These are phyloP conservation scores for Drosophila prosaltans DNA, from an alignment of 1,140 invertebrate species.

Conservation along the genomic window DNA sequence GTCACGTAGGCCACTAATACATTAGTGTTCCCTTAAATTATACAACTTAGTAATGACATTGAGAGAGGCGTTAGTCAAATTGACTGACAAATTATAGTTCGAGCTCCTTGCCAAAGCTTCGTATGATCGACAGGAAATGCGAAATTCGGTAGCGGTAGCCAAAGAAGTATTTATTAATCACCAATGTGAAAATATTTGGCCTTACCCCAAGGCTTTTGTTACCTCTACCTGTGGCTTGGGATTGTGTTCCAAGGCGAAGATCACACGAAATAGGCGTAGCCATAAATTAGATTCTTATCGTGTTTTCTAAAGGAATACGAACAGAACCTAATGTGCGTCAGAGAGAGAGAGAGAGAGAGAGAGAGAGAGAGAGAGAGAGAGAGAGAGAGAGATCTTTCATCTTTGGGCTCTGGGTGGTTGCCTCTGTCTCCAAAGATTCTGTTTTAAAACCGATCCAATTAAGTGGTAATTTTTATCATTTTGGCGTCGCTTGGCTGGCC, in stretches of 20 bases:
- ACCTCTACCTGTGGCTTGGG: slow-evolving; percentile 27
- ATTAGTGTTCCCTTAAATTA: slow-evolving; percentile 48
- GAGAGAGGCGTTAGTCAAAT: slow-evolving; percentile 73
- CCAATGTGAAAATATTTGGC: slow-evolving; percentile 47
- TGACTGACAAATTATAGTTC: slow-evolving; percentile 67
- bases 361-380: neutral
- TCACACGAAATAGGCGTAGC: slow-evolving; percentile 61
- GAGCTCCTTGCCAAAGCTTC: slow-evolving; percentile 6
- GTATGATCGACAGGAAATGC: slow-evolving; percentile 63
- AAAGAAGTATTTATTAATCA: slow-evolving; percentile 60
- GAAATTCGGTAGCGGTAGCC: slow-evolving; percentile 80
- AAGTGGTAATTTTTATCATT: slow-evolving; percentile 78
- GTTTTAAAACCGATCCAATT: slow-evolving; percentile 57
- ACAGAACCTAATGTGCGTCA: slow-evolving; percentile 7
- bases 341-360: neutral
- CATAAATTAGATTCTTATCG: slow-evolving; percentile 79
- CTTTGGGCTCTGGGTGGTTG: slow-evolving; percentile 54
- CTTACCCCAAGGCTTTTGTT: neutral
- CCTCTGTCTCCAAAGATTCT: neutral
- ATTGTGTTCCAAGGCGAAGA: slow-evolving; percentile 27
- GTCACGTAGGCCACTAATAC: slow-evolving; percentile 51
- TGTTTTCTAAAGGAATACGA: slow-evolving; percentile 25
- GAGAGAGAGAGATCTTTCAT: neutral
- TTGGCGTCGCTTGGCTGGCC: slow-evolving; percentile 39
- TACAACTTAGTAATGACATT: slow-evolving; percentile 59